Base-by-base conservation (phyloP, 1,140 invertebrate genomes). In the Caenorhabditis brenneri region DNA sequence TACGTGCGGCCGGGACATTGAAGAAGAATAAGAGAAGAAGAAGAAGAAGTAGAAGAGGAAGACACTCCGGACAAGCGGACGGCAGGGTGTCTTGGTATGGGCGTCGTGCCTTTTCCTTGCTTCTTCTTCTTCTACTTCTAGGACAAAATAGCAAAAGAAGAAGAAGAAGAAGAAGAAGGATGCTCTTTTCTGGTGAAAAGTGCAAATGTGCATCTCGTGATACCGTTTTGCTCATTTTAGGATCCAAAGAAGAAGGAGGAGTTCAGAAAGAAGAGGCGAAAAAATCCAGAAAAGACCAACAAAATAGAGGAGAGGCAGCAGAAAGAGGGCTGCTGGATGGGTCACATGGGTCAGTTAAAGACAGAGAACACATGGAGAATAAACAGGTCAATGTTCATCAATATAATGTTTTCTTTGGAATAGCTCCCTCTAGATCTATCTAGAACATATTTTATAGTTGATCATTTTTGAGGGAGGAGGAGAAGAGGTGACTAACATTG, bases 131-230 rank as follows among this genome's bases (percentile, higher is more conserved):
- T n/a, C n/a, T n/a, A n/a, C n/a, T n/a, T n/a, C n/a, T n/a, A n/a
- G n/a, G n/a, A n/a, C n/a, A n/a, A n/a, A n/a, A 42, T 42, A 12
- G 12, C 39, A 12, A 12, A 42, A 5, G 39, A 42, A 55, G 53
- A 24, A 55, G 53, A 55, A 15, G 53, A 55, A n/a, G 53, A n/a
- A 22, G 65, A 31, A 15, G 65, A 31, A 7, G 58, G 58, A 36
- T 22, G 22, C 6, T 2, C 16, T 36, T 4, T 65, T 22, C 24
- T 74, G 36, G 58, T 36, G 58, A 29, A 65, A 65, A 65, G 58
- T 65, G 31, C 58, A 65, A 65, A 51, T 10, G 7, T 36, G 29
- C 65, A 74, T 74, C 65, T 74, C 65, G 65, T 74, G 65, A 74
- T 74, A 74, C 65, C 36, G 65, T 74, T 74, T 74, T n/a, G 24